A percentile compares a stretch with the other conserved stretches of the same genome.
Evolutionary conservation across 2,113 vertebrate species (phyloP).

Genomic region (Sakesphorus luctuosus): DNA sequence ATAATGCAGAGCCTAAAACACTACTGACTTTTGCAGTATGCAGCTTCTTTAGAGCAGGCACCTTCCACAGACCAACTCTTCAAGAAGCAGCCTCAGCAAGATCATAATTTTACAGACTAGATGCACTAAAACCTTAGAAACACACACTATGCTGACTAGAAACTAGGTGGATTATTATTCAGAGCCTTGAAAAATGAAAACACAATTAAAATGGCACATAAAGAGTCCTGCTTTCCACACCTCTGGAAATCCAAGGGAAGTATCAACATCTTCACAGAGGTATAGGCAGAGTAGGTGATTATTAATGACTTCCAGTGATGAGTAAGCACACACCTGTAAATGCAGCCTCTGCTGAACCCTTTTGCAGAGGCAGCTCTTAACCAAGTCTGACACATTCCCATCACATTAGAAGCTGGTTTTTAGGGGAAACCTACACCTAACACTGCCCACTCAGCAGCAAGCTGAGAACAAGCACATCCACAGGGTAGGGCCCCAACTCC

Average conservation of each 20-base stretch:
- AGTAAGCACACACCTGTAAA: not conserved
- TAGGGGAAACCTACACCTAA: not conserved
- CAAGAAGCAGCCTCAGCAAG: not conserved
- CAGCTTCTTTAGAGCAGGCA: not conserved
- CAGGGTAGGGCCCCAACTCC: not conserved
- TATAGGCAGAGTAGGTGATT: not conserved
- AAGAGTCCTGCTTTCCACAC: not conserved
- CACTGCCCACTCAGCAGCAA: not conserved
- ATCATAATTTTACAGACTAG: not conserved
- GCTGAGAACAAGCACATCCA: not conserved
- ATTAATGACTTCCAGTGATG: not conserved
- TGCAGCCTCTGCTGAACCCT: not conserved
- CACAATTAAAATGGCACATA: not conserved
- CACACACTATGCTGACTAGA: not conserved
- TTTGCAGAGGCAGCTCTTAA: not conserved
- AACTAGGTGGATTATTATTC: not conserved
- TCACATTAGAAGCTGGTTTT: not conserved
- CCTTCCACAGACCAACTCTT: not conserved
- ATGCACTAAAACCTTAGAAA: not conserved
- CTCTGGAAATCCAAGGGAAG: not conserved
- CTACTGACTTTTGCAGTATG: not conserved
- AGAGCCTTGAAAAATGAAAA: not conserved
- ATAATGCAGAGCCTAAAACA: not conserved
- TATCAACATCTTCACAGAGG: not conserved
- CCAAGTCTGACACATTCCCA: not conserved